Base-by-base conservation (phyloP, 1,140 invertebrate genomes). In the Nebria ingens region DNA sequence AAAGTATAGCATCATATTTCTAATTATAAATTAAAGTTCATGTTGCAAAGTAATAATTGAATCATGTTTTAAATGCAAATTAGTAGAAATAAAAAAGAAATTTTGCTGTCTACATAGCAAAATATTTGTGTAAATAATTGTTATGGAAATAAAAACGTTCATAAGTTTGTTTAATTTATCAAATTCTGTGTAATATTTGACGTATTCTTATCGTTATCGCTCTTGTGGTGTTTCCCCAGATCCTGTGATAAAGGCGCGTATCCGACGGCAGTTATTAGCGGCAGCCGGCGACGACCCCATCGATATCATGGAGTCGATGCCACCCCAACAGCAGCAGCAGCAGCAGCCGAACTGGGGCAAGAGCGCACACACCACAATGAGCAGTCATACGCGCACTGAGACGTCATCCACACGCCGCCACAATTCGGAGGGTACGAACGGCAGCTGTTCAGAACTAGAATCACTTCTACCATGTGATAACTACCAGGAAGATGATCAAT, bases 161-260 rank as follows among this genome's bases (percentile, higher is more conserved):
- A n/a, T n/a, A n/a, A n/a, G n/a, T n/a, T n/a, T n/a, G n/a, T n/a
- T n/a, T n/a, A n/a, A n/a, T n/a, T n/a, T n/a, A n/a, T n/a, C n/a
- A n/a, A n/a, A n/a, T n/a, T n/a, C 49, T 12, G 19, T 51, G 49
- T 51, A 19, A 15, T 3, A 15, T 19, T 34, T 9, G 25, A 9
- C 19, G 11, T 51, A 1, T 51, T 17, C 12, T 51, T 51, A 13
- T 21, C 49, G 49, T 19, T 51, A 21, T 51, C 13, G 38, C 21
- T 19, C 21, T 13, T 51, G 49, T 51, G 21, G n/a, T 40, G 38
- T 15, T 42, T 34, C 11, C 58, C n/a, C 55, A 92, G 90, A 92
- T 82, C 87, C 87, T 53, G 81, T 84, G 63, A 82, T 91, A 66
- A 91, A 91, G 74, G 85, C 84, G 52, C 84, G 83, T 64, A 85